Base-by-base conservation (phyloP, 2,888 invertebrate species). In the Mythimna albipuncta region DNA sequence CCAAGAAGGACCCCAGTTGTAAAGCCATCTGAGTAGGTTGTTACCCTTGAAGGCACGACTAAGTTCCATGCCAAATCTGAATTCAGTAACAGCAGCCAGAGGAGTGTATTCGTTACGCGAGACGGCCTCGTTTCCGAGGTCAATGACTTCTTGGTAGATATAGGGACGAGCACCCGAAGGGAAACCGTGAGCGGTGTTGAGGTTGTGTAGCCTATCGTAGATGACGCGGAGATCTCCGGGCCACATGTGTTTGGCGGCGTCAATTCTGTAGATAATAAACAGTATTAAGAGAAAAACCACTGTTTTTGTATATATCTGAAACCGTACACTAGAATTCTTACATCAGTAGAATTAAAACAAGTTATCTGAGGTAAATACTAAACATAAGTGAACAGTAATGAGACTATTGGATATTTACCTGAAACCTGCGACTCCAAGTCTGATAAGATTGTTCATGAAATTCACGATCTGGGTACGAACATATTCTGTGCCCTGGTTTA, bases 351-450 rank as follows among this genome's bases (percentile, higher is more conserved):
- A 11, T 19, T 50, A 50, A 19, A 50, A 19, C 19, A 19, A 19
- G 6, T 44, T 44, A 11, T 44, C 50, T 50, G 19, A 47, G 5
- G 19, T 19, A 19, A 13, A 0, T 4, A 19, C 13, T 21, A 6
- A 19, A 55, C 10, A 16, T n/a, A 41, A 3, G 21, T 55, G n/a
- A 55, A 19, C 3, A 58, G 35, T 16, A 58, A 19, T 44, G 9
- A 1, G 32, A 19, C 32, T 19, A 35, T 44, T 11, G 0, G 5
- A 66, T 47, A 11, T 79, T 68, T 90, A 97, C 97, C 97, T 96
- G 93, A 99, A 98, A 32, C 99, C 99, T 89, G 98, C 98, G 0
- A 98, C 98, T 44, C 99, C 99, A 70, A 97, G 91, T 61, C 97
- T 97, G 54, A 98, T 97, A 9, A 97, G 95, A 16, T 93, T 94